These are phyloP conservation scores for Brienomyrus brachyistius DNA, from an alignment of 2,113 vertebrate species.

Conservation along the genomic window DNA sequence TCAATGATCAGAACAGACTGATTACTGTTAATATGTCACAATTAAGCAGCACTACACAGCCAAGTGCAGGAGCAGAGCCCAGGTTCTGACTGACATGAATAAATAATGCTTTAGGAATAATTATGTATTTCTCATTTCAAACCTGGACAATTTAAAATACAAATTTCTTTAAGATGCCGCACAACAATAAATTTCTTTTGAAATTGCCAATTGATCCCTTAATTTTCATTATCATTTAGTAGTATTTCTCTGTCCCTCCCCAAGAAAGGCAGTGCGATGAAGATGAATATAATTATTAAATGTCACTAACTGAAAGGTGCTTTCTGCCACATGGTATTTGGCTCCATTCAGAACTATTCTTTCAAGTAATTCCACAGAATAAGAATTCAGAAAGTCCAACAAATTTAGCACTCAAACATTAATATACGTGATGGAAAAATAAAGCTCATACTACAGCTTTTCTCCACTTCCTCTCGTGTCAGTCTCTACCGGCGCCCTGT, in stretches of 20 bases:
- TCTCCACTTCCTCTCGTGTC: conserved; percentile 4
- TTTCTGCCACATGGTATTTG: not conserved
- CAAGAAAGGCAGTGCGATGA: not conserved
- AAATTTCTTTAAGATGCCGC: not conserved
- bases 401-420: not conserved
- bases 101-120: not conserved
- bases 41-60: not conserved
- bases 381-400: not conserved
- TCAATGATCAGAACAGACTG: not conserved
- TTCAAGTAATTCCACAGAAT: not conserved
- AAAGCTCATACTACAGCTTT: not conserved
- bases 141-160: not conserved
- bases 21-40: not conserved
- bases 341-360: not conserved
- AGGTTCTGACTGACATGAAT: not conserved
- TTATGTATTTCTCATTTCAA: not conserved
- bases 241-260: not conserved
- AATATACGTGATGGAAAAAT: not conserved
- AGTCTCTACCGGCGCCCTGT: not conserved
- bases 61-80: not conserved
- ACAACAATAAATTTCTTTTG: not conserved
- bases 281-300: not conserved
- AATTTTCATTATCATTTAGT: not conserved
- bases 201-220: not conserved
- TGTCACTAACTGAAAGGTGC: not conserved